Evolutionary conservation across 2,113 vertebrate genomes (phyloP).

Genomic region (Pseudonaja textilis): DNA sequence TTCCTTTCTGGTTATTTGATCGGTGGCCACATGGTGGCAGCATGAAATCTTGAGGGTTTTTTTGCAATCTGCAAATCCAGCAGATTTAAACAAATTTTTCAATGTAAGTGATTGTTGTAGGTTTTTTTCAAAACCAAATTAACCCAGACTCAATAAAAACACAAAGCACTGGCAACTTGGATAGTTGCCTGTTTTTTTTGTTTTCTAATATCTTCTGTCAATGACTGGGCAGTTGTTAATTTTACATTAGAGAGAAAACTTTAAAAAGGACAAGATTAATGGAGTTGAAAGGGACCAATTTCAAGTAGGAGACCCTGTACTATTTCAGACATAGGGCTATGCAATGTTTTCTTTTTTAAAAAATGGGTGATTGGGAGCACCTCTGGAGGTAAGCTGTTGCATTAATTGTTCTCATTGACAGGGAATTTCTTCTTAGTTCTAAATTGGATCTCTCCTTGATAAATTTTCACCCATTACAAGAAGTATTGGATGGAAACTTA

Average conservation of each 20-base stretch:
- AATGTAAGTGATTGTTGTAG: neutral
- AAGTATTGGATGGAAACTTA: too few species aligned
- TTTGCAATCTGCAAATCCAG: neutral
- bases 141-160: neutral
- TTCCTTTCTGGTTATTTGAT: neutral
- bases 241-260: neutral
- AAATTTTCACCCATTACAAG: too few species aligned
- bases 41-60: neutral
- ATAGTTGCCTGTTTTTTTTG: neutral
- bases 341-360: too few species aligned
- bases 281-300: neutral
- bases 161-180: neutral
- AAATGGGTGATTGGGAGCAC: too few species aligned
- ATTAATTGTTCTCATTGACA: too few species aligned
- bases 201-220: neutral
- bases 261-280: neutral
- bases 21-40: neutral
- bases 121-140: neutral
- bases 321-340: too few species aligned
- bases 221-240: neutral
- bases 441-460: too few species aligned
- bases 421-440: too few species aligned
- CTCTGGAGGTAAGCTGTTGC: too few species aligned
- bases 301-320: neutral
- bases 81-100: neutral